Conservation (phyloP, 2,113 vertebrate genomes). For the Ictidomys tridecemlineatus region DNA sequence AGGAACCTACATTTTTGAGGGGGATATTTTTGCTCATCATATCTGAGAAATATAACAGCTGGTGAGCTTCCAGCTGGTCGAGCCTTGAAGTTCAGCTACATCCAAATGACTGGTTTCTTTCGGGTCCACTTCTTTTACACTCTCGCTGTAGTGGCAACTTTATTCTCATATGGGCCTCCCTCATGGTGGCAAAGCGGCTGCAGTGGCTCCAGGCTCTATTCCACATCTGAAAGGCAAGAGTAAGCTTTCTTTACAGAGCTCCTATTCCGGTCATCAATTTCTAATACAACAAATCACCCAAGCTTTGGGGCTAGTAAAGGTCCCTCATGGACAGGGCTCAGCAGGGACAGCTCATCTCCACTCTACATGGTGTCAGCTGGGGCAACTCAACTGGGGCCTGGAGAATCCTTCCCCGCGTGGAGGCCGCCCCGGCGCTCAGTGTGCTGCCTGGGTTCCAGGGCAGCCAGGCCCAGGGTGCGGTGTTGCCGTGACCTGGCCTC, state of each 20-base stretch:
- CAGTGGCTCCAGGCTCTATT: not conserved
- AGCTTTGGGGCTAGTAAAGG: not conserved
- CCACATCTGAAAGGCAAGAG: not conserved
- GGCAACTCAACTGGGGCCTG: not conserved
- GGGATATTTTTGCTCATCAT: not conserved
- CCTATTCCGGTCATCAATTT: not conserved
- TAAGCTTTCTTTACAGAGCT: not conserved
- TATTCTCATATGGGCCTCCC: fast-evolving
- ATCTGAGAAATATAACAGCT: not conserved
- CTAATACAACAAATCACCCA: not conserved
- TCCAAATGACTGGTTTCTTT: not conserved
- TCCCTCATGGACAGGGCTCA: not conserved
- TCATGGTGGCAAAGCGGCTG: not conserved
- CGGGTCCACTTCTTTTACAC: not conserved
- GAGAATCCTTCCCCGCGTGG: not conserved
- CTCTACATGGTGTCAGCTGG: not conserved
- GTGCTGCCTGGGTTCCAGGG: not conserved
- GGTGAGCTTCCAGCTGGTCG: not conserved
- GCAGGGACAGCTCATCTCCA: not conserved
- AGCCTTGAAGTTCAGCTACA: not conserved
- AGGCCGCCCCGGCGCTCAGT: not conserved
- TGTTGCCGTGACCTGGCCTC: not conserved
- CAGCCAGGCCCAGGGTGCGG: fast-evolving
- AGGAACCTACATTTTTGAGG: not conserved
- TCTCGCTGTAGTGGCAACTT: not conserved